phyloP scores from a whole-genome alignment of 2,113 vertebrate genomes.

The Zosterops pallidus region DNA sequence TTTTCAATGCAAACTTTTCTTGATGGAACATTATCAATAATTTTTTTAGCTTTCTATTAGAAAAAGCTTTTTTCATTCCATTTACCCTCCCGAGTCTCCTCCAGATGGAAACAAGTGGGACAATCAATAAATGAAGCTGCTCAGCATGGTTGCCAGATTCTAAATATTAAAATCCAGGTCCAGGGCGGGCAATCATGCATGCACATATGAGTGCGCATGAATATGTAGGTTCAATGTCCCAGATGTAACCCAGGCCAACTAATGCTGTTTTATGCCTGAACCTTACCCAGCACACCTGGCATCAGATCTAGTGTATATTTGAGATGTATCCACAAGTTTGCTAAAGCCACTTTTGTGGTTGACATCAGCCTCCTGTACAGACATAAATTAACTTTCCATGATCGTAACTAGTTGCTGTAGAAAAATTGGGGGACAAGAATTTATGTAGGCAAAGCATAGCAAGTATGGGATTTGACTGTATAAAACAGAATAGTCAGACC shows the following conservation, averaged over 20 bases:
- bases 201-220: neutral
- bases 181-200: neutral
- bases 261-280: neutral
- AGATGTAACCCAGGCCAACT: neutral
- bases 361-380: fast-evolving
- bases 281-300: neutral
- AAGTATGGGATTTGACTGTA: neutral
- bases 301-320: fast-evolving
- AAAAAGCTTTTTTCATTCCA: neutral
- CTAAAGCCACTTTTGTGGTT: neutral
- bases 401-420: neutral
- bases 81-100: neutral
- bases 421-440: fast-evolving
- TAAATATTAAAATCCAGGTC: constrained; percentile 3
- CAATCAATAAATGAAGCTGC: neutral
- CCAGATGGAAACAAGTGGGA: neutral
- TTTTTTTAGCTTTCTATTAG: neutral
- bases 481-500: neutral
- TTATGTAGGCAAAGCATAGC: neutral
- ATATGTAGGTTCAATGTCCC: neutral
- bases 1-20: neutral
- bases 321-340: neutral
- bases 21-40: neutral
- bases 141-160: neutral
- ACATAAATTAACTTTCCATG: fast-evolving